Conservation (phyloP, 1,140 invertebrate genomes). For the Pristionchus pacificus region DNA sequence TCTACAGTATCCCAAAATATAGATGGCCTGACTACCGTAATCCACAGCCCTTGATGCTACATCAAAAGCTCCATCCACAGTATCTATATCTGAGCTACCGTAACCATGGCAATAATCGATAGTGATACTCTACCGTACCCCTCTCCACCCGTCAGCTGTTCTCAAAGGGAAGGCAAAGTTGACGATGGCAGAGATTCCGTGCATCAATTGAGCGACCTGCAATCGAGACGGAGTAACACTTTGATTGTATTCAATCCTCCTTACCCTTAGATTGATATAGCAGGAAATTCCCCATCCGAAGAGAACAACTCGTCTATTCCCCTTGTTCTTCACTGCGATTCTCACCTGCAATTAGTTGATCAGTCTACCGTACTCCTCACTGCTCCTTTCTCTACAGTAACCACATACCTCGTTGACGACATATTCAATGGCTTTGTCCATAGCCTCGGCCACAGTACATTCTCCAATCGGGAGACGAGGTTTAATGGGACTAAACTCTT, state of each 20-base stretch:
- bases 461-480: too few relatives aligned
- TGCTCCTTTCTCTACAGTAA: too few relatives aligned
- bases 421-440: background rate
- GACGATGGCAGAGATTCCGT: conserved; percentile 30
- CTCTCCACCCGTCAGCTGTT: conserved; percentile 13
- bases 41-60: too few relatives aligned
- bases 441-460: background rate
- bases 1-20: too few relatives aligned
- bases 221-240: background rate
- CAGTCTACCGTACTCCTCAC: too few relatives aligned
- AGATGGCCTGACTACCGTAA: too few relatives aligned
- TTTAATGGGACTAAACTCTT: too few relatives aligned
- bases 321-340: background rate
- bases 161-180: conserved; percentile 23
- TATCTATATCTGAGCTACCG: too few relatives aligned
- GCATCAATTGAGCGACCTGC: conserved; percentile 10
- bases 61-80: too few relatives aligned
- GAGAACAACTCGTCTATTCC: conserved; percentile 12
- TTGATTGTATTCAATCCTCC: background rate
- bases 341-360: background rate
- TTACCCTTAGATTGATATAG: conserved; percentile 13
- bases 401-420: background rate
- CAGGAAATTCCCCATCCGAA: conserved; percentile 9
- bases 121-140: too few relatives aligned
- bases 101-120: too few relatives aligned